These are phyloP conservation scores for Nasonia oneida DNA, from an alignment of 2,888 invertebrate genomes.

Conservation along the genomic window DNA sequence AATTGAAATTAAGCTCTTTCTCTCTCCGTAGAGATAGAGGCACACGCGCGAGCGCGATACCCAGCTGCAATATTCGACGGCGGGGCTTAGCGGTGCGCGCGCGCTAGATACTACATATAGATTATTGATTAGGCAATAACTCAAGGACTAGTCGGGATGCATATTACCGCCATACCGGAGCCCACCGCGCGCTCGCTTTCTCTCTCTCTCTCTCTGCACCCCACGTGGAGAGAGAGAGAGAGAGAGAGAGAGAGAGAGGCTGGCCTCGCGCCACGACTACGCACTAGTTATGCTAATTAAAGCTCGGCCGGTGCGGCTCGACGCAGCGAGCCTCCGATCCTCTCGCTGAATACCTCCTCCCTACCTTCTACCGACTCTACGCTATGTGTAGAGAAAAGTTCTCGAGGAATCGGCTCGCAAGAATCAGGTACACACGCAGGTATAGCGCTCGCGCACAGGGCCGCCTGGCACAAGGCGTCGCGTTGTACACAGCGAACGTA, in stretches of 20 bases:
- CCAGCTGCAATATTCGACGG: constrained; percentile 76
- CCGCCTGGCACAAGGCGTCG: constrained; percentile 20
- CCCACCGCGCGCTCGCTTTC: constrained; percentile 15
- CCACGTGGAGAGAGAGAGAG: constrained; percentile 19
- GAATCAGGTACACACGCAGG: background rate
- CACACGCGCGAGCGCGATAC: constrained; percentile 63
- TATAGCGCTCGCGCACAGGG: background rate
- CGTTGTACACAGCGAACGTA: constrained; percentile 52
- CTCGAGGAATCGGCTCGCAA: background rate
- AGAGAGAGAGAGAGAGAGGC: background rate
- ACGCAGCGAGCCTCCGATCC: background rate
- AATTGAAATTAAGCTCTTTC: constrained; percentile 46
- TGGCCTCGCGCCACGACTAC: constrained; percentile 61
- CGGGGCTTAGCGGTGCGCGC: constrained; percentile 69
- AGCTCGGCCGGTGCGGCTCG: constrained; percentile 65
- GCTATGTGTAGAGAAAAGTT: background rate
- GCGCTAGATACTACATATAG: constrained; percentile 76
- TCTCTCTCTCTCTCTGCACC: constrained; percentile 11
- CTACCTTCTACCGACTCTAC: no score
- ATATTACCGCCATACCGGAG: constrained; percentile 76
- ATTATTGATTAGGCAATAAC: constrained; percentile 79
- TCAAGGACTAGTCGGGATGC: constrained; percentile 79
- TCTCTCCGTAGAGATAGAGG: background rate
- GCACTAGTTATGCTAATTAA: constrained; percentile 77
- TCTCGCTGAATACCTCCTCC: background rate